These are phyloP conservation scores for Danionella dracula DNA, from an alignment of 2,797 vertebrate species.

Conservation along the genomic window DNA sequence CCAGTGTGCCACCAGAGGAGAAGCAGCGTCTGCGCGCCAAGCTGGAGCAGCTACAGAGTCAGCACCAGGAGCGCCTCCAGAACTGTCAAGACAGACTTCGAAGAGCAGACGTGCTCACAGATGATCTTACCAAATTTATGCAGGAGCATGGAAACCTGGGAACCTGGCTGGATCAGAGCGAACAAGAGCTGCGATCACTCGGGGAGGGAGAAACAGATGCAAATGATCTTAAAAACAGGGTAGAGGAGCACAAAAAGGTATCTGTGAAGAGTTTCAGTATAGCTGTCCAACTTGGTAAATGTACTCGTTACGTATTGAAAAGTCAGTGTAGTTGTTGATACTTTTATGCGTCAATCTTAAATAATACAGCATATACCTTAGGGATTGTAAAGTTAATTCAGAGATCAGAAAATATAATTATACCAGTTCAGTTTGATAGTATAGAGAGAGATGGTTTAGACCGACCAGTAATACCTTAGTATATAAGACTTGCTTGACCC, in stretches of 20 bases:
- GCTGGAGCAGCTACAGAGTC: conserved; percentile 74
- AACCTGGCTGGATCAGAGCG: conserved; percentile 81
- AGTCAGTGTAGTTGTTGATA: too few species aligned
- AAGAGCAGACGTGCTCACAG: conserved; percentile 74
- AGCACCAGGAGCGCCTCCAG: conserved; percentile 73
- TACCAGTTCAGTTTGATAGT: too few species aligned
- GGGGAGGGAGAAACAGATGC: conserved; percentile 67
- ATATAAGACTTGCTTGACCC: too few species aligned
- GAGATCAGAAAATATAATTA: too few species aligned
- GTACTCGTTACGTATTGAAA: too few species aligned
- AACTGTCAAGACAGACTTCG: conserved; percentile 79
- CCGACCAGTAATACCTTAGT: too few species aligned
- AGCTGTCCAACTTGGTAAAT: background rate
- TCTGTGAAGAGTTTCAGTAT: background rate
- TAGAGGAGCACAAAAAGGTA: conserved; percentile 82
- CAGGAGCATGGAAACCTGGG: conserved; percentile 80
- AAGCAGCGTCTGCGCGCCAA: conserved; percentile 67
- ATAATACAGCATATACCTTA: too few species aligned
- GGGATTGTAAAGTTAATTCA: too few species aligned
- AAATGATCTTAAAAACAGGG: conserved; percentile 63
- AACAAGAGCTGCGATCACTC: conserved; percentile 77
- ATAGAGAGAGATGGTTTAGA: too few species aligned
- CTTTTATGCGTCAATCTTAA: too few species aligned
- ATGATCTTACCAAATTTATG: conserved; percentile 88
- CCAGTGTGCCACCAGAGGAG: conserved; percentile 73